A percentile compares a stretch with the other conserved stretches of the same genome.
phyloP scores from a whole-genome alignment of 1,140 invertebrate species.

The Condylostylus longicornis region DNA sequence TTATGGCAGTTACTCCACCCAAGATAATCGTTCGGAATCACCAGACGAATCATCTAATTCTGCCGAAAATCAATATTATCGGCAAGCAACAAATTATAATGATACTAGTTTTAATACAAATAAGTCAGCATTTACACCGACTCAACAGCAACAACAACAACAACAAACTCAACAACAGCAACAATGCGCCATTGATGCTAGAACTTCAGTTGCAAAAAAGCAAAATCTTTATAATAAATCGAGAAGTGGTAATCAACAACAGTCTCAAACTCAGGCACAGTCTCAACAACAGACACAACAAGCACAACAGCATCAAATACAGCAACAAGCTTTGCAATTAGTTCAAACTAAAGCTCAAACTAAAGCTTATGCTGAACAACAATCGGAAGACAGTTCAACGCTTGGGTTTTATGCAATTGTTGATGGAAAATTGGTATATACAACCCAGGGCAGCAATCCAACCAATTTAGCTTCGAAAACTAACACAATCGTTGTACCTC shows the following conservation, averaged over 20 bases:
- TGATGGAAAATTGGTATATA: conserved; percentile 16
- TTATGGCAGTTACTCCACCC: conserved; percentile 16
- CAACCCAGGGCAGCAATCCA: neutral
- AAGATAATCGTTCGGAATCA: too few species aligned
- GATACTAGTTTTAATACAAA: too few species aligned
- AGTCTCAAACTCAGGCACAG: conserved; percentile 26
- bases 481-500: too few species aligned
- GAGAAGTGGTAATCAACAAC: conserved; percentile 25
- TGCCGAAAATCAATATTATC: too few species aligned
- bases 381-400: conserved; percentile 3
- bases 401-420: conserved; percentile 21
- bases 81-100: too few species aligned
- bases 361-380: neutral
- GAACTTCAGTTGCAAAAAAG: neutral
- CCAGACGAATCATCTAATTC: too few species aligned
- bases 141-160: too few species aligned
- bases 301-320: conserved; percentile 16
- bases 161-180: conserved; percentile 20
- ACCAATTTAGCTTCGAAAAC: neutral
- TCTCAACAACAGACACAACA: conserved; percentile 18
- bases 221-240: neutral
- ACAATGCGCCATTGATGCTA: neutral
- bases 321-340: conserved; percentile 4
- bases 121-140: too few species aligned
- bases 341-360: neutral